These are phyloP conservation scores for Hyles lineata DNA, from an alignment of 2,888 invertebrate genomes.

Conservation along the genomic window DNA sequence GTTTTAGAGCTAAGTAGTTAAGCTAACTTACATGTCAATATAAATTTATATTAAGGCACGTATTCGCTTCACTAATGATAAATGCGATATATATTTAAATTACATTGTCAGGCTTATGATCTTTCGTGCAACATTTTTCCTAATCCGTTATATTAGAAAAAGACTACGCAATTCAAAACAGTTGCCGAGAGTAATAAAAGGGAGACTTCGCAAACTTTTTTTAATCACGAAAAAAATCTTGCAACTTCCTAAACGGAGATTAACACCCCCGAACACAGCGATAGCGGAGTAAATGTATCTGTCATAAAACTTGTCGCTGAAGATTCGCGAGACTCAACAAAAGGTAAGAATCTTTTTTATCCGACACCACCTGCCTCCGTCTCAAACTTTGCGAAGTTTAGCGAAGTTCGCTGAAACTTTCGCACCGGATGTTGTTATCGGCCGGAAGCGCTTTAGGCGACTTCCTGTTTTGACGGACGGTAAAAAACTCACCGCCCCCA, in stretches of 20 bases:
- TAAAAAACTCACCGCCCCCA: conserved; percentile 59
- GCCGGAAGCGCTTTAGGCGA: conserved; percentile 84
- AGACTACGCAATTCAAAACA: neutral
- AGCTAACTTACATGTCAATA: too few species aligned
- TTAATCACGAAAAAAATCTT: conserved; percentile 23
- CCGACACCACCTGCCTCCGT: conserved; percentile 77
- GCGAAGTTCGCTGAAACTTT: conserved; percentile 65
- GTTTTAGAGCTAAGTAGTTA: too few species aligned
- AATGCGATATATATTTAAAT: too few species aligned
- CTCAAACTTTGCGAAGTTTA: conserved; percentile 55
- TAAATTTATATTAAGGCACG: too few species aligned
- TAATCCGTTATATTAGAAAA: neutral
- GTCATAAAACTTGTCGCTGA: conserved; percentile 63
- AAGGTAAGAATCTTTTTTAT: conserved; percentile 68
- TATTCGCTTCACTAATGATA: too few species aligned
- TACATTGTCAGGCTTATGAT: too few species aligned
- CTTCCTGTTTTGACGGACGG: conserved; percentile 81
- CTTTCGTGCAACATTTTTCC: too few species aligned
- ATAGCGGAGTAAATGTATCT: conserved; percentile 39
- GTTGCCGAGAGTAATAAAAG: neutral
- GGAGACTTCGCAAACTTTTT: neutral
- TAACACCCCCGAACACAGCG: conserved; percentile 1
- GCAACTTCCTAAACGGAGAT: conserved; percentile 23
- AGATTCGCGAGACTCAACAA: conserved; percentile 40
- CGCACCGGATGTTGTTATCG: conserved; percentile 83